Percentiles rank a stretch among this genome's conserved stretches.
Conservation (phyloP, 2,797 vertebrate species). For the Xiphorhynchus erythropygius region DNA sequence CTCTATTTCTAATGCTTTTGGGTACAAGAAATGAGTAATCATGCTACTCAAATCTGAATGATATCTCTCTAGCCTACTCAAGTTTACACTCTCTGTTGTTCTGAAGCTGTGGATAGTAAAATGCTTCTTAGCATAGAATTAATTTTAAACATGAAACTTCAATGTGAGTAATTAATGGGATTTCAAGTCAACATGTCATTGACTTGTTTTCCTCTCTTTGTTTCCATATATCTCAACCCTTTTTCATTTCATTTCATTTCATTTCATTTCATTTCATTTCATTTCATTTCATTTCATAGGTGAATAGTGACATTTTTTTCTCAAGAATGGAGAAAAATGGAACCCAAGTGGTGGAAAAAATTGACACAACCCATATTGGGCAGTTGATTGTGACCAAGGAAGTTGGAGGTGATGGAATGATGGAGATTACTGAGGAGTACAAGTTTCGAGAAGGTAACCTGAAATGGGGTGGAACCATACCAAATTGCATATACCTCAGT, state of each 20-base stretch:
- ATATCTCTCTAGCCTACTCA: neutral
- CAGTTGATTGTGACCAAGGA: conserved; percentile 89
- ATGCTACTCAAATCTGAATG: neutral
- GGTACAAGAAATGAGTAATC: neutral
- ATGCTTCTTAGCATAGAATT: neutral
- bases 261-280: conserved; percentile 26
- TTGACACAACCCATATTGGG: conserved; percentile 85
- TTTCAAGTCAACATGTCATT: neutral
- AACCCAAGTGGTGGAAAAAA: conserved; percentile 74
- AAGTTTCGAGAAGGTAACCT: conserved; percentile 92
- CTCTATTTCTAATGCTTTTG: neutral
- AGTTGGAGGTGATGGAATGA: conserved; percentile 77
- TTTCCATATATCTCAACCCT: neutral
- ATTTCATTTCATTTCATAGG: conserved; percentile 74
- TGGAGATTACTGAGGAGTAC: conserved; percentile 87
- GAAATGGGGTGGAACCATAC: neutral
- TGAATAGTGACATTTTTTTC: conserved; percentile 94
- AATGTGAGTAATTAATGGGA: neutral
- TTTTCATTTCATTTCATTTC: neutral
- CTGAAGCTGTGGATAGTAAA: neutral
- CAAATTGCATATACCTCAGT: neutral
- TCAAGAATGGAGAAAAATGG: conserved; percentile 83
- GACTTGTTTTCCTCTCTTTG: neutral
- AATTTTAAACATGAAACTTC: neutral
- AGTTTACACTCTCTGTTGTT: neutral